These are phyloP conservation scores for Pionites leucogaster DNA, from an alignment of 2,113 vertebrate genomes.

Conservation along the genomic window DNA sequence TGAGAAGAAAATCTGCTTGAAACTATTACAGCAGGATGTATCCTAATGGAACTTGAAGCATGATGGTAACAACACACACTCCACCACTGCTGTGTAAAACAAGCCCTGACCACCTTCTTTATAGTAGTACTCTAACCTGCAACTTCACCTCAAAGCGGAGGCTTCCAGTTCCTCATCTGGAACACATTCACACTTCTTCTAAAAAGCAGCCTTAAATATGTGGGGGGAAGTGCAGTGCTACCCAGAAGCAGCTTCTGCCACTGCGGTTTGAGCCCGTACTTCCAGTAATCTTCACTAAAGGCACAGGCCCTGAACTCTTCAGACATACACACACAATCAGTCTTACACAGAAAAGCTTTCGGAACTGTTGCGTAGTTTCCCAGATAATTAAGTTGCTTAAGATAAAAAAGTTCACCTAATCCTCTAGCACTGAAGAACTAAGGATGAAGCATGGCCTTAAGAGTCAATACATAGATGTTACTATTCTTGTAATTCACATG, in stretches of 20 bases:
- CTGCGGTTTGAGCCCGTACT: neutral
- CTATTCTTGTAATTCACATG: neutral
- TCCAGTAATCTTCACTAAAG: neutral
- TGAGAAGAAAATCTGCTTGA: neutral
- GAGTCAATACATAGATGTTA: neutral
- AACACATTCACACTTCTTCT: neutral
- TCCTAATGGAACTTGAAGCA: neutral
- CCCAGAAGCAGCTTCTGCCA: neutral
- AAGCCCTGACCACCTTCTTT: neutral
- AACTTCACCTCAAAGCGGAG: neutral
- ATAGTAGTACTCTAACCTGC: rapidly evolving
- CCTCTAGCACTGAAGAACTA: slow-evolving; percentile 31
- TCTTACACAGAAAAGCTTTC: slow-evolving; percentile 21
- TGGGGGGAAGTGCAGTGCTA: neutral
- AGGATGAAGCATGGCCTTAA: slow-evolving; percentile 34
- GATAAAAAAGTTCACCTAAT: slow-evolving; percentile 20
- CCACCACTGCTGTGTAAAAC: neutral
- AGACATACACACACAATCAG: neutral
- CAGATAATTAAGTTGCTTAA: neutral
- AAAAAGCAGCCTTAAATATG: neutral
- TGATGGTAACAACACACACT: neutral
- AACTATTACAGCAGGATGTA: neutral
- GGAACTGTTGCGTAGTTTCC: neutral
- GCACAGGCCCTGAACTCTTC: slow-evolving; percentile 15
- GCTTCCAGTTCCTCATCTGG: neutral